Evolutionary conservation across 2,113 vertebrate species (phyloP).

Genomic region (Gopherus flavomarginatus): DNA sequence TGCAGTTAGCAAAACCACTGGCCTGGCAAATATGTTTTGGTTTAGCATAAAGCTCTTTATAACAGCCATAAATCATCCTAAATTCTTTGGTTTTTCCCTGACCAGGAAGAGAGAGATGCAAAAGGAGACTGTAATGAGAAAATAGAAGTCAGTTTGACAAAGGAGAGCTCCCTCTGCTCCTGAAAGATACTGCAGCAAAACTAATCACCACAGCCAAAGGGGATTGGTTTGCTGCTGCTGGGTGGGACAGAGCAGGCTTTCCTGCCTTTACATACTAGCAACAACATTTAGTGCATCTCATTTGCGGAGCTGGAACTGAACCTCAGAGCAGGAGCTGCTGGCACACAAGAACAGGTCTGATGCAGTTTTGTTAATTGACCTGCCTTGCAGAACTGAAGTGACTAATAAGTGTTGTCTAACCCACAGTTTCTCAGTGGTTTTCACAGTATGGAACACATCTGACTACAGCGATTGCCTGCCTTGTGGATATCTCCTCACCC

Average conservation of each 20-base stretch:
- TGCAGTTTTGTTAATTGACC: neutral
- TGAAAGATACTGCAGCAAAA: neutral
- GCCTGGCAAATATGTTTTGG: neutral
- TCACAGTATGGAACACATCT: neutral
- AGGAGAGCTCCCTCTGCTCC: neutral
- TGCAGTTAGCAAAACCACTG: neutral
- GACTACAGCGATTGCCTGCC: neutral
- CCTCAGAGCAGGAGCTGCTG: neutral
- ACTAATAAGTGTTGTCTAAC: neutral
- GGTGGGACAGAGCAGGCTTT: neutral
- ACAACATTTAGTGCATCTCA: neutral
- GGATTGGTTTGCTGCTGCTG: neutral
- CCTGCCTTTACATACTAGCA: neutral
- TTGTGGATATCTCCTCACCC: neutral
- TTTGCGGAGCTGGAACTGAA: neutral
- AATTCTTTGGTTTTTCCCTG: neutral
- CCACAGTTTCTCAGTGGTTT: neutral
- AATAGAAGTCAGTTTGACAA: neutral
- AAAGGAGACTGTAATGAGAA: neutral
- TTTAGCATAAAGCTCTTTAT: neutral
- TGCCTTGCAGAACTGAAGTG: neutral
- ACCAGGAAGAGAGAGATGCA: neutral
- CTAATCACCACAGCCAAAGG: neutral
- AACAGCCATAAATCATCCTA: conserved; percentile 5
- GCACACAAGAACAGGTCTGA: neutral